Base-by-base conservation (phyloP, 2,113 vertebrate species). In the Stegastes partitus region DNA sequence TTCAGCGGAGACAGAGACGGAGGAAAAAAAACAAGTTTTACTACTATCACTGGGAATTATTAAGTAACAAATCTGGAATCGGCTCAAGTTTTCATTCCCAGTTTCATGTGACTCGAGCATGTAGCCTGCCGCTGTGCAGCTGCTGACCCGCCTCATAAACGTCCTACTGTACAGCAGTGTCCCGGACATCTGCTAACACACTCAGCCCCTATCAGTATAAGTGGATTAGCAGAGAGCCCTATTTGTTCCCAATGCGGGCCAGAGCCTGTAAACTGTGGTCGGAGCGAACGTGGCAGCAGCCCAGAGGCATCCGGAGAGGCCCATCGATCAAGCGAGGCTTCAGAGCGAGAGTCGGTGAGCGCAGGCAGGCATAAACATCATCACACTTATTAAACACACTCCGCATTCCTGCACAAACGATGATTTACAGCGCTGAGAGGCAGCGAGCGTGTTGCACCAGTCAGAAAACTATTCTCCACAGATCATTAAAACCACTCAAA, bases 141-240 rank as follows among this genome's bases (percentile, higher is more conserved):
- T 82, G 85, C 64, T 45, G 68, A 71, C 69, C 64, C 0, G 10
- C 25, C 68, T 79, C 57, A 31, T 81, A 82, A 89, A 84, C 50
- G 64, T 79, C 75, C 64, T 78, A 77, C 83, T 86, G 86, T 89
- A 85, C 74, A 57, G 83, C 72, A 54, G 39, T 14, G 77, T 78
- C 49, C 26, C 5, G 57, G 78, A 91, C 90, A 91, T 91, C 93
- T 91, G 91, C 67, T 83, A 50, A 51, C 82, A 26, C 70, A 59
- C 79, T 79, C 25, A 21, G 66, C 70, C 75, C 53, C 82, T 81
- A 67, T 90, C 68, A 66, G 72, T 55, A 26, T 79, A 84, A 88
- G 81, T 84, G 83, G 85, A 84, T 90, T 86, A 82, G 77, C 86
- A 91, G 79, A 74, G 74, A 63, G 77, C 51, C 61, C 47, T 55